phyloP scores from a whole-genome alignment of 2,888 invertebrate genomes.

The Leucophenga montana region DNA sequence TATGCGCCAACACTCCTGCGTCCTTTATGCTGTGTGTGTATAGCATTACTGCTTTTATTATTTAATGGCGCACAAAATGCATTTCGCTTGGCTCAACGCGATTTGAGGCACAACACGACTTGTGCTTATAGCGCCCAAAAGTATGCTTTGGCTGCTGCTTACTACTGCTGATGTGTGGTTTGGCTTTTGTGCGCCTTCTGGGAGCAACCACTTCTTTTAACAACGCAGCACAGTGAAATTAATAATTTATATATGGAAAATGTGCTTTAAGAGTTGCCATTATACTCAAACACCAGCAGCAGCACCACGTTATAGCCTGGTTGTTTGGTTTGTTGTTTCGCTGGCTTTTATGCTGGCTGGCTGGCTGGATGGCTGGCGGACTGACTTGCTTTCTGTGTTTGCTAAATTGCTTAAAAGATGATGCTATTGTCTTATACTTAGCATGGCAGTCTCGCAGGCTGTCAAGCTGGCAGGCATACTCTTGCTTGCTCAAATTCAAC shows the following conservation, averaged over 20 bases:
- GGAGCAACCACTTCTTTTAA: slow-evolving; percentile 5
- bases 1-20: slow-evolving; percentile 2
- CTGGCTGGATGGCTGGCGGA: no score
- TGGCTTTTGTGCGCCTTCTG: slow-evolving; percentile 31
- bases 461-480: neutral
- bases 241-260: slow-evolving; percentile 71
- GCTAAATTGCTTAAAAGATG: slow-evolving; percentile 64
- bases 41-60: slow-evolving; percentile 67
- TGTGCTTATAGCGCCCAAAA: slow-evolving; percentile 14
- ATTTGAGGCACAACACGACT: neutral
- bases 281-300: slow-evolving; percentile 22
- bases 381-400: slow-evolving; percentile 42
- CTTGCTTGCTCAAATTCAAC: slow-evolving; percentile 32
- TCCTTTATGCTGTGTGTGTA: slow-evolving; percentile 49
- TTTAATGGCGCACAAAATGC: slow-evolving; percentile 71
- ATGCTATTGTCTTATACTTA: slow-evolving; percentile 31
- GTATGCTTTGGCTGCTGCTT: slow-evolving; percentile 47
- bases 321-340: neutral
- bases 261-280: slow-evolving; percentile 67
- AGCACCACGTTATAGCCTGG: neutral
- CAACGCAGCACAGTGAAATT: slow-evolving; percentile 50
- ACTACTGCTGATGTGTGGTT: slow-evolving; percentile 44
- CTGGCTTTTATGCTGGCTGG: no score
- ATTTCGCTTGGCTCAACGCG: slow-evolving; percentile 53
- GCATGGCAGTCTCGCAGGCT: slow-evolving; percentile 48